These are phyloP conservation scores for Sebastes kiyomatsui DNA, from an alignment of 2,797 vertebrate genomes.

Conservation along the genomic window DNA sequence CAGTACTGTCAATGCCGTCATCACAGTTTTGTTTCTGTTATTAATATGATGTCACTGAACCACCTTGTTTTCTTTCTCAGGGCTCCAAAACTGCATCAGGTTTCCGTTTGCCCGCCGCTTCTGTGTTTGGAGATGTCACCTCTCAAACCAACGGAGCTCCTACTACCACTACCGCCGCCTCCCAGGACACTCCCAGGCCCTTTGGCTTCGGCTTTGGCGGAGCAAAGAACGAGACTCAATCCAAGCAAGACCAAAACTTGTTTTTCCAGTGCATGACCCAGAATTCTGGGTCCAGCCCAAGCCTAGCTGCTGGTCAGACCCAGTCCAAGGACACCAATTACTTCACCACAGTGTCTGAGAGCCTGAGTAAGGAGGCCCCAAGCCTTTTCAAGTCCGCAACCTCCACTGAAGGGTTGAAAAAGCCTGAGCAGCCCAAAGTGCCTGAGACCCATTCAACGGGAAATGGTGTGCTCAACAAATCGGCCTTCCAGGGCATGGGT, in stretches of 20 bases:
- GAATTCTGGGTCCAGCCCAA: constrained; percentile 83
- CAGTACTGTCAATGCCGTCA: background rate
- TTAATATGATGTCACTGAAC: background rate
- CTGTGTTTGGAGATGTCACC: constrained; percentile 87
- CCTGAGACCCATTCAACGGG: constrained; percentile 86
- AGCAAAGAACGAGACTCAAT: constrained; percentile 79
- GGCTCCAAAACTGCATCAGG: constrained; percentile 85
- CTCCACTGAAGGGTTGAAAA: constrained; percentile 81
- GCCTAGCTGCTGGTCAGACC: constrained; percentile 77
- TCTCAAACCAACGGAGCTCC: constrained; percentile 88
- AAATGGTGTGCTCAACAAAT: constrained; percentile 88
- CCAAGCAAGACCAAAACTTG: constrained; percentile 92
- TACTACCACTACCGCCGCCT: constrained; percentile 58
- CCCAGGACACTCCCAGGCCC: constrained; percentile 86
- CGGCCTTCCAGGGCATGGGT: constrained; percentile 85
- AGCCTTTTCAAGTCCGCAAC: constrained; percentile 85
- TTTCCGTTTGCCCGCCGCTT: constrained; percentile 70
- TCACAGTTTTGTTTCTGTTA: background rate
- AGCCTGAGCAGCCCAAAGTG: constrained; percentile 83
- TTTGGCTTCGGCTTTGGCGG: constrained; percentile 90
- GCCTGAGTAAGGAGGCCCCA: constrained; percentile 87
- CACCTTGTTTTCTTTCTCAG: constrained; percentile 72
- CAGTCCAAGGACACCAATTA: constrained; percentile 91
- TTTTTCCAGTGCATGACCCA: constrained; percentile 99
- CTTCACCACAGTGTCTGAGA: constrained; percentile 92